Conservation (phyloP, 2,888 invertebrate species). For the Noctua pronuba region DNA sequence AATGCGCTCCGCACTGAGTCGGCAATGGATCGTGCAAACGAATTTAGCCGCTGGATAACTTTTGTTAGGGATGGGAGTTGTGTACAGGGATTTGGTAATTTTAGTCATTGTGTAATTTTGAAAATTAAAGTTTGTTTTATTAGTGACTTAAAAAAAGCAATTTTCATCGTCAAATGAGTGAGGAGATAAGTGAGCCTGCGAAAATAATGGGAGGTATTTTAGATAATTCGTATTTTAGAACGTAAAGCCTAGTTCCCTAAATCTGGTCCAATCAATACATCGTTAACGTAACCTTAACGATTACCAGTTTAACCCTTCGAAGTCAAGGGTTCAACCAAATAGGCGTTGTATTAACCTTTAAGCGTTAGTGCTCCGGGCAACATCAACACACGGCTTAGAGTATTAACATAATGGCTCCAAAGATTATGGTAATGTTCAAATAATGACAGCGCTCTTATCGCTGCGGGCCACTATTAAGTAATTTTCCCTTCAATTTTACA, state of each 20-base stretch:
- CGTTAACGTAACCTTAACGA: conserved; percentile 28
- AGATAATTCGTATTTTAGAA: background rate
- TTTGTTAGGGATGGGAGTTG: conserved; percentile 4
- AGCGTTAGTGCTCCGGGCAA: conserved; percentile 35
- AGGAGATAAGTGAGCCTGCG: too few species aligned
- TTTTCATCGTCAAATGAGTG: background rate
- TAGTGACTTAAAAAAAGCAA: too few species aligned
- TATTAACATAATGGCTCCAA: conserved; percentile 57
- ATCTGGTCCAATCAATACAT: conserved; percentile 40
- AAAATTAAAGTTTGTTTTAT: background rate
- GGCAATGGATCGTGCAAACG: conserved; percentile 40
- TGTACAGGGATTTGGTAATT: background rate
- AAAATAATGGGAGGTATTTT: background rate
- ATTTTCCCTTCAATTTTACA: conserved; percentile 50
- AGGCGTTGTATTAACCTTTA: conserved; percentile 42
- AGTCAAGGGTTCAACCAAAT: conserved; percentile 35
- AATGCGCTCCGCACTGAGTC: conserved; percentile 45
- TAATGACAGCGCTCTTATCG: conserved; percentile 54
- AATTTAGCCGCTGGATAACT: conserved; percentile 32
- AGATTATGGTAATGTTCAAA: conserved; percentile 63
- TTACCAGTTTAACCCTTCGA: conserved; percentile 31
- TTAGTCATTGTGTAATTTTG: conserved; percentile 16
- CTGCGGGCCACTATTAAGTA: conserved; percentile 48
- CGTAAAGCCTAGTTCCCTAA: background rate
- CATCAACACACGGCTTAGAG: conserved; percentile 54